phyloP scores from a whole-genome alignment of 2,888 invertebrate genomes.

The Stramonita haemastoma region DNA sequence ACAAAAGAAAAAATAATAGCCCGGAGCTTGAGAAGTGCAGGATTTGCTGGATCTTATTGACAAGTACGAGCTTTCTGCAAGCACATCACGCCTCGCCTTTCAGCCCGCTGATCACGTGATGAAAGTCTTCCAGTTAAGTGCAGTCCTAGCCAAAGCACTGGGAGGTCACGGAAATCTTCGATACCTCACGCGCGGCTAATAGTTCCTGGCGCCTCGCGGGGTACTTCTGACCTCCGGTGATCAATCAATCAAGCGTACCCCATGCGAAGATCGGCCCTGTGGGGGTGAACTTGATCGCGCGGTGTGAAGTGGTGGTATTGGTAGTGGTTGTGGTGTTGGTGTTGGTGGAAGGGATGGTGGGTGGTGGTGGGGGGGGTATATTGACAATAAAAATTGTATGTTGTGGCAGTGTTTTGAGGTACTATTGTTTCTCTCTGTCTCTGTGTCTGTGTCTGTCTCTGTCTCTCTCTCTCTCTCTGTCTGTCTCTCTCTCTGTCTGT shows the following conservation, averaged over 20 bases:
- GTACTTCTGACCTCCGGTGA: conserved; percentile 2
- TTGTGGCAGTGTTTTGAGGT: neutral
- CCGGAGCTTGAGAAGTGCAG: too few species aligned
- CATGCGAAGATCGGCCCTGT: neutral
- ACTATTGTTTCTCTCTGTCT: neutral
- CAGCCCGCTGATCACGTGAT: neutral
- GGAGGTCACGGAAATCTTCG: conserved; percentile 18
- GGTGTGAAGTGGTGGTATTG: neutral
- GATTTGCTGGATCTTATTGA: neutral
- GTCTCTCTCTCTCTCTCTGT: too few species aligned
- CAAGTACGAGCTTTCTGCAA: neutral
- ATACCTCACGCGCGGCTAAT: conserved; percentile 16
- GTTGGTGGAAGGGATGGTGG: too few species aligned
- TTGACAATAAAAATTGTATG: neutral
- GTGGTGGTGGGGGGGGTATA: neutral
- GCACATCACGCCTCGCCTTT: neutral
- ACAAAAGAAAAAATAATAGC: neutral
- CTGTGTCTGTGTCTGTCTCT: too few species aligned
- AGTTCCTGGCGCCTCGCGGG: conserved; percentile 1
- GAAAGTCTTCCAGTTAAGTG: neutral
- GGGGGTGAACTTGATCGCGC: neutral
- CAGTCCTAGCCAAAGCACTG: neutral
- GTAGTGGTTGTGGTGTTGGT: too few species aligned
- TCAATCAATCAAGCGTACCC: neutral
- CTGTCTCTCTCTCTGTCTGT: too few species aligned